Percentiles rank a stretch among this genome's conserved stretches.
These are phyloP conservation scores for Pygoscelis antarcticus DNA, from an alignment of 2,113 vertebrate species.

Conservation along the genomic window DNA sequence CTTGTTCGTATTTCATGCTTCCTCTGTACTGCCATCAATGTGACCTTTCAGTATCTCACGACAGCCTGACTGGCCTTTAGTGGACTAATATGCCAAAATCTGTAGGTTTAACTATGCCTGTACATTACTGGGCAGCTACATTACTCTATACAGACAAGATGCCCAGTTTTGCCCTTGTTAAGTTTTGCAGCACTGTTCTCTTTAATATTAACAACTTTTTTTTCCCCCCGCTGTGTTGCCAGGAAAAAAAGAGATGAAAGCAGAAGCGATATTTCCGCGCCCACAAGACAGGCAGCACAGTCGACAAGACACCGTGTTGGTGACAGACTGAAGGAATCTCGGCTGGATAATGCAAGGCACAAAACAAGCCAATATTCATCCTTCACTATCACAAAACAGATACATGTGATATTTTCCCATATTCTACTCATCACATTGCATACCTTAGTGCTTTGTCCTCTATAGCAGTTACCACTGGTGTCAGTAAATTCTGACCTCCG, in stretches of 20 bases:
- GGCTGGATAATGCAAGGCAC: neutral
- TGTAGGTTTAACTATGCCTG: neutral
- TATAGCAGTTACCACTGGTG: neutral
- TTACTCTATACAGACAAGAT: neutral
- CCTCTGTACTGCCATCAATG: neutral
- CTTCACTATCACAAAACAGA: neutral
- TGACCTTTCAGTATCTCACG: neutral
- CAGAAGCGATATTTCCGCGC: neutral
- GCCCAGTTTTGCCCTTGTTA: neutral
- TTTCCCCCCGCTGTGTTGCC: neutral
- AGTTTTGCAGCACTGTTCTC: neutral
- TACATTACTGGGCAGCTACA: neutral
- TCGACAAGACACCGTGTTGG: neutral
- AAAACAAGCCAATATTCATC: neutral
- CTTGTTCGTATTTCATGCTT: neutral
- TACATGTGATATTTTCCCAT: neutral
- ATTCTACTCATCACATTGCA: neutral
- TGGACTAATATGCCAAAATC: neutral
- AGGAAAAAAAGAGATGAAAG: neutral
- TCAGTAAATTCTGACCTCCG: neutral
- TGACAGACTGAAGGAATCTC: constrained; percentile 33
- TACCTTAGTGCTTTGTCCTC: neutral
- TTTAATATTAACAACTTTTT: neutral
- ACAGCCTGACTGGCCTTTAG: neutral
- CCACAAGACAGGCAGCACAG: neutral